Evolutionary conservation across 2,113 vertebrate genomes (phyloP).

Genomic region (Sylvilagus bachmani): DNA sequence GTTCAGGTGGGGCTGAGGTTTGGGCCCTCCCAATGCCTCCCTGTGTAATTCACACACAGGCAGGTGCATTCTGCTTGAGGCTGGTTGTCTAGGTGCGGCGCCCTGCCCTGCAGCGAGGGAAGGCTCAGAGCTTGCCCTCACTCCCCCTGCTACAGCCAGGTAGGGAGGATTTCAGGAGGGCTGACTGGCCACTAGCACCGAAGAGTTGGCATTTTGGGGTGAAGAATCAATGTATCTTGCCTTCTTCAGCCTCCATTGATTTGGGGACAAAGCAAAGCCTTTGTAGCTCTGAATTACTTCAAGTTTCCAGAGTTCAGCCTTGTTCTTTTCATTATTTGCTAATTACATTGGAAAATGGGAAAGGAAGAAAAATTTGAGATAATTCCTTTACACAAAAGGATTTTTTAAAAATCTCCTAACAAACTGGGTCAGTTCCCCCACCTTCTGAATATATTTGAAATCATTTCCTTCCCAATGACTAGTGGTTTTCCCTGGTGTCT

Average conservation of each 20-base stretch:
- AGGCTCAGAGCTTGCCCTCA: neutral
- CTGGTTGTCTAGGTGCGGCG: neutral
- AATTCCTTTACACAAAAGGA: conserved; percentile 75
- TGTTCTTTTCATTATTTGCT: conserved; percentile 65
- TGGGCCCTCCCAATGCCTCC: neutral
- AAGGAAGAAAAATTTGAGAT: conserved; percentile 47
- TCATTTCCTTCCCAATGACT: conserved; percentile 77
- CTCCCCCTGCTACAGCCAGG: accelerated
- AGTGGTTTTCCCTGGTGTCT: conserved; percentile 75
- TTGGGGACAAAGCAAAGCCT: conserved; percentile 25
- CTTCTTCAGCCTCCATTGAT: conserved; percentile 46
- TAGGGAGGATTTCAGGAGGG: neutral
- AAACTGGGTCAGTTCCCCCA: conserved; percentile 78
- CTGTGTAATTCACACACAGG: neutral
- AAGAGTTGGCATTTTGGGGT: conserved; percentile 11
- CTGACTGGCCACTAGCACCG: no score
- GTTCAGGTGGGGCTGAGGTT: neutral
- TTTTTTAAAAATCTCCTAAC: conserved; percentile 71
- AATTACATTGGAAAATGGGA: conserved; percentile 52
- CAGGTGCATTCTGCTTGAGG: accelerated
- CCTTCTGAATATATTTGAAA: conserved; percentile 81
- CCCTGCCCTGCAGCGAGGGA: no score
- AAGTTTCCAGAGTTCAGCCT: conserved; percentile 44
- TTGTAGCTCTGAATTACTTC: conserved; percentile 46
- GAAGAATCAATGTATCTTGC: neutral